Percentiles rank a stretch among this genome's conserved stretches.
phyloP scores from a whole-genome alignment of 2,888 invertebrate species.

The Leptinotarsa haldemani region DNA sequence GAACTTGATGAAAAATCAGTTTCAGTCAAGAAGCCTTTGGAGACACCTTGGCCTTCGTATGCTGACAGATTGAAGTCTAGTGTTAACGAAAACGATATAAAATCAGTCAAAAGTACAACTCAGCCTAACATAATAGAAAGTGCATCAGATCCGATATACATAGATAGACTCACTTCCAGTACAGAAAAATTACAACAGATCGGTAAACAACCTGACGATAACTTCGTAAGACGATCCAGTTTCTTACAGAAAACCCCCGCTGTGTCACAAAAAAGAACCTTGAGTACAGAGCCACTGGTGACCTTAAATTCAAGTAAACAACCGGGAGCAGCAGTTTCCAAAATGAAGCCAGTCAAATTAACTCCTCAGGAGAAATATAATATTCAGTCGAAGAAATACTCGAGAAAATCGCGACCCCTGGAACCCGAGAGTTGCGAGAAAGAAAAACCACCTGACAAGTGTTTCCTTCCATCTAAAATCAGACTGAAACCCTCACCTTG shows the following conservation, averaged over 20 bases:
- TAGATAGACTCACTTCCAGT: background rate
- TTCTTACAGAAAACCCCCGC: background rate
- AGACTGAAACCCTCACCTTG: constrained; percentile 28
- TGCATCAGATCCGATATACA: background rate
- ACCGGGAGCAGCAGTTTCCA: background rate
- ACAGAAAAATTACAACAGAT: background rate
- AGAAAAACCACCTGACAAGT: constrained; percentile 23
- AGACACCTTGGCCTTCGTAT: constrained; percentile 22
- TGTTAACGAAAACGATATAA: background rate
- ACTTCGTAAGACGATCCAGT: background rate
- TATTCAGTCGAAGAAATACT: constrained; percentile 12
- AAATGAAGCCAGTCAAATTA: background rate
- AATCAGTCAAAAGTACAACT: background rate
- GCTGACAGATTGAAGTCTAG: constrained; percentile 1
- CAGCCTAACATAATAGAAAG: background rate
- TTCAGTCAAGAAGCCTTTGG: background rate
- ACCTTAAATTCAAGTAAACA: background rate
- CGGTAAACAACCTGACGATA: background rate
- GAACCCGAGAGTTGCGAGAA: constrained; percentile 21
- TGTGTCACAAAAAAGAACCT: background rate
- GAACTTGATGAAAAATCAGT: background rate
- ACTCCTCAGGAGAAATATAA: background rate
- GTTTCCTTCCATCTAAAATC: constrained; percentile 35
- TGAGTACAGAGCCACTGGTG: constrained; percentile 1
- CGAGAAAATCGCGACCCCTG: constrained; percentile 16